Percentiles rank a stretch among this genome's conserved stretches.
phyloP scores from a whole-genome alignment of 1,140 invertebrate genomes.

The Ceratoteleas bidentatus region DNA sequence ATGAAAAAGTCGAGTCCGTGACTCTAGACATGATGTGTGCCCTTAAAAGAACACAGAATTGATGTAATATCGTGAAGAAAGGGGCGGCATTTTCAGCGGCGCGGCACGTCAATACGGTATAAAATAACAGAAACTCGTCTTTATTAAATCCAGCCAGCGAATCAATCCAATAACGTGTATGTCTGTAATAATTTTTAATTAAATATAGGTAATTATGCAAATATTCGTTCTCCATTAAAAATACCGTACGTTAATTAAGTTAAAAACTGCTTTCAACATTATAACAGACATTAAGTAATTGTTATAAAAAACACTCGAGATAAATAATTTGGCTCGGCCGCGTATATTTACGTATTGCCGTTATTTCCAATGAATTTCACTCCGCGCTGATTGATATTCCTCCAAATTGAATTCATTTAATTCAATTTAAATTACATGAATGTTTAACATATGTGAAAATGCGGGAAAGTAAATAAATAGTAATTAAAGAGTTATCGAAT shows the following conservation, averaged over 20 bases:
- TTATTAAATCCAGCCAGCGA: conserved; percentile 8
- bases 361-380: conserved; percentile 47
- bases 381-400: conserved; percentile 44
- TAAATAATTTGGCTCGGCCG: conserved; percentile 40
- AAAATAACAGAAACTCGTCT: conserved; percentile 21
- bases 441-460: conserved; percentile 54
- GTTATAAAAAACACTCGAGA: conserved; percentile 40
- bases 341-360: conserved; percentile 19
- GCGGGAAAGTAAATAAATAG: conserved; percentile 53
- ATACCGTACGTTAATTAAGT: conserved; percentile 47
- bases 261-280: conserved; percentile 48
- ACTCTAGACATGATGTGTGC: too few species aligned
- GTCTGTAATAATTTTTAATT: conserved; percentile 48
- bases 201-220: conserved; percentile 40
- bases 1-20: too few species aligned
- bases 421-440: conserved; percentile 56
- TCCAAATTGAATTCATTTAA: conserved; percentile 53
- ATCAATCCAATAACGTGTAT: conserved; percentile 12
- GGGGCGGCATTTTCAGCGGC: too few species aligned
- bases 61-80: too few species aligned
- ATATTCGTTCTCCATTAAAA: conserved; percentile 18
- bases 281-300: conserved; percentile 40
- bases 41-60: too few species aligned
- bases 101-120: neutral
- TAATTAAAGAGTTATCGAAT: conserved; percentile 57